phyloP scores from a whole-genome alignment of 2,113 vertebrate species.

The Myiopsitta monachus region DNA sequence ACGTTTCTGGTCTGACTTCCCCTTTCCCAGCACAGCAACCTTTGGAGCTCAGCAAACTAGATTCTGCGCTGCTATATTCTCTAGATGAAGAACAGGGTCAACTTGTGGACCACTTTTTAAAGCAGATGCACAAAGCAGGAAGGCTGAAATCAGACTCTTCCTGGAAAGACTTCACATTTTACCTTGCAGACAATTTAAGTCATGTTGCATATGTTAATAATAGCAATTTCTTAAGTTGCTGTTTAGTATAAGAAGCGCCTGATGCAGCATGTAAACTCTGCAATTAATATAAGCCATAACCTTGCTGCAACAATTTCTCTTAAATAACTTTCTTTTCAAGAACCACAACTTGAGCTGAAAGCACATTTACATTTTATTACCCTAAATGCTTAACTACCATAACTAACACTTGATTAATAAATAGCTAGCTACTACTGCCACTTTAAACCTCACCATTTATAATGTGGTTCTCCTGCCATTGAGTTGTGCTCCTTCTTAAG shows the following conservation, averaged over 20 bases:
- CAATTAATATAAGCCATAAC: conserved; percentile 79
- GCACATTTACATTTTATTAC: conserved; percentile 75
- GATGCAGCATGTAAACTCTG: conserved; percentile 74
- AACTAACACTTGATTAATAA: conserved; percentile 73
- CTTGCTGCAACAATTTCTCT: conserved; percentile 68
- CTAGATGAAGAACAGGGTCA: neutral
- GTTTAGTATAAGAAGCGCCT: conserved; percentile 73
- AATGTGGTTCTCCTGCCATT: neutral
- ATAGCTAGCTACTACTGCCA: conserved; percentile 1
- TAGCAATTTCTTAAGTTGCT: conserved; percentile 75
- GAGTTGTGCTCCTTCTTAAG: neutral
- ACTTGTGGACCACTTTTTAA: neutral
- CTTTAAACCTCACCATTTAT: conserved; percentile 27
- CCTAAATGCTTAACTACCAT: conserved; percentile 70
- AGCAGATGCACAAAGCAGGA: neutral
- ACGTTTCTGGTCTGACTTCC: neutral
- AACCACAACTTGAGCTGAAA: conserved; percentile 43
- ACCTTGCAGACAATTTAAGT: neutral
- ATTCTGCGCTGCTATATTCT: neutral
- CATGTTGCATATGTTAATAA: neutral
- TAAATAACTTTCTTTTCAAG: conserved; percentile 65
- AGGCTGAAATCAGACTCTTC: neutral
- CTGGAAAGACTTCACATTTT: neutral
- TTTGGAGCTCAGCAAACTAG: neutral
- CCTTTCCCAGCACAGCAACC: neutral